Evolutionary conservation across 2,113 vertebrate species (phyloP).

Genomic region (Brachyistius frenatus): DNA sequence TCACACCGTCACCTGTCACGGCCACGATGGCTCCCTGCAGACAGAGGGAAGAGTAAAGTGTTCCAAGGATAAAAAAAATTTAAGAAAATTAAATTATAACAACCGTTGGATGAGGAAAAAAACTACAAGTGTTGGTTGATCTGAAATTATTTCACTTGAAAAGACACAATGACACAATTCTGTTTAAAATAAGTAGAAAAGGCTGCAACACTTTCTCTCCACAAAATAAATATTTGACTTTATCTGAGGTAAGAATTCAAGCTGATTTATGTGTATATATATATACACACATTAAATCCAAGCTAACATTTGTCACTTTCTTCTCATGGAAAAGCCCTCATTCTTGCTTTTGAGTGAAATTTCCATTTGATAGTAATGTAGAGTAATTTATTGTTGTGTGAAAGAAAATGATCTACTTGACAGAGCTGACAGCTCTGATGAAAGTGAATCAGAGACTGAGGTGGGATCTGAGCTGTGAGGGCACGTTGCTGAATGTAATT

Average conservation of each 20-base stretch:
- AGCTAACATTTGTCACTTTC: not conserved
- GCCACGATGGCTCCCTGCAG: conserved; percentile 93
- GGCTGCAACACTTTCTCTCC: too few species aligned
- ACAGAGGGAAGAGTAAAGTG: not conserved
- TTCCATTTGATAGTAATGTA: conserved; percentile 15
- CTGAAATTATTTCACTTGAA: too few species aligned
- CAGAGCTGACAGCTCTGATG: conserved; percentile 4
- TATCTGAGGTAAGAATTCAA: too few species aligned
- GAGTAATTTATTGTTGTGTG: conserved; percentile 20
- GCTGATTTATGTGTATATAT: too few species aligned
- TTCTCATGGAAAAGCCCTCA: not conserved
- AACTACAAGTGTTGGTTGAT: too few species aligned
- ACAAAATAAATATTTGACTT: too few species aligned
- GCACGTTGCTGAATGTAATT: not conserved
- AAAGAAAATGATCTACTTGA: not conserved
- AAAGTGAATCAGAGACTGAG: not conserved
- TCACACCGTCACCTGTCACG: conserved; percentile 92
- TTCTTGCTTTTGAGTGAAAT: conserved; percentile 9
- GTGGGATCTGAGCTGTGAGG: not conserved
- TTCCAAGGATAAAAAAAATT: not conserved
- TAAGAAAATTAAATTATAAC: too few species aligned
- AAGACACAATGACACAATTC: not conserved
- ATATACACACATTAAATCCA: too few species aligned
- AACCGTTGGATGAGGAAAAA: too few species aligned
- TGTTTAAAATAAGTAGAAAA: not conserved